These are phyloP conservation scores for Aphelinus certus DNA, from an alignment of 1,140 invertebrate species.

Conservation along the genomic window DNA sequence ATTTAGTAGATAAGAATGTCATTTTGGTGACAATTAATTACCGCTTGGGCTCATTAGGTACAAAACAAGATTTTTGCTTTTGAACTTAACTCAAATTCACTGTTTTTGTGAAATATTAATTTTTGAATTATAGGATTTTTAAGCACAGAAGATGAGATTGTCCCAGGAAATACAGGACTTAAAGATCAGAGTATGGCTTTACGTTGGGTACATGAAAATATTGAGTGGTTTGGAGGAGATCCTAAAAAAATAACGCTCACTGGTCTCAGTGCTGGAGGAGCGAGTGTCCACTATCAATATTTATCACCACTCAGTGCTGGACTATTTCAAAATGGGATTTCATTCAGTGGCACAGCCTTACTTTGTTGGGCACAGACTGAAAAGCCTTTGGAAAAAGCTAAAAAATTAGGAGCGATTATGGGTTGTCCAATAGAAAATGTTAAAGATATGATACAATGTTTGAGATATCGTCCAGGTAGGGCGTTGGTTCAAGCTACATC, in stretches of 20 bases:
- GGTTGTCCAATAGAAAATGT: conserved; percentile 73
- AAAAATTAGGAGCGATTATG: conserved; percentile 71
- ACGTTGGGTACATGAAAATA: conserved; percentile 70
- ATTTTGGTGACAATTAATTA: conserved; percentile 75
- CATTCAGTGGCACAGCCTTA: conserved; percentile 80
- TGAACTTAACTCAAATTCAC: conserved; percentile 5
- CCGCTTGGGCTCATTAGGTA: conserved; percentile 70
- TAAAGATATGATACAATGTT: conserved; percentile 75
- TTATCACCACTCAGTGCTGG: conserved; percentile 62
- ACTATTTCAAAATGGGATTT: conserved; percentile 71
- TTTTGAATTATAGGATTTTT: conserved; percentile 62
- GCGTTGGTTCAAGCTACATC: conserved; percentile 60
- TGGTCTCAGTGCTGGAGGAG: conserved; percentile 68
- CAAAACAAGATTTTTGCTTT: not conserved
- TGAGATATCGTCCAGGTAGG: conserved; percentile 71
- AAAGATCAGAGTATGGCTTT: conserved; percentile 71
- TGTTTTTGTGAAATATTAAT: conserved; percentile 6
- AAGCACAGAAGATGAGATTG: conserved; percentile 66
- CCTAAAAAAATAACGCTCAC: conserved; percentile 65
- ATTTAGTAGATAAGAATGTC: conserved; percentile 71
- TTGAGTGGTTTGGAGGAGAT: conserved; percentile 67
- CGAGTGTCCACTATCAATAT: conserved; percentile 71
- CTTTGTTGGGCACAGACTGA: conserved; percentile 77
- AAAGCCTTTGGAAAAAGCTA: conserved; percentile 74
- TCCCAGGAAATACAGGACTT: conserved; percentile 71